phyloP scores from a whole-genome alignment of 1,140 invertebrate species.

The Caenorhabditis elegans region WBcel235 BX284602.5:4773501-4774000 shows the following conservation, averaged over 20 bases:
- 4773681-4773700: constrained; percentile 35
- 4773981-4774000: neutral
- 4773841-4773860: neutral
- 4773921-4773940: neutral
- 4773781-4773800: constrained; percentile 32
- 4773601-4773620: constrained; percentile 20
- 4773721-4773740: too few species aligned
- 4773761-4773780: constrained; percentile 28
- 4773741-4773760: constrained; percentile 15
- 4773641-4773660: constrained; percentile 30
- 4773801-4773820: constrained; percentile 25
- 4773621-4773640: constrained; percentile 35
- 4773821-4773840: constrained; percentile 29
- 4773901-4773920: neutral
- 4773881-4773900: neutral
- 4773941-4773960: neutral
- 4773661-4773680: constrained; percentile 27
- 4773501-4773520: too few species aligned
- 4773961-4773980: neutral
- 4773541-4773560: too few species aligned
- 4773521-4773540: too few species aligned
- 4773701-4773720: neutral
- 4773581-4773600: neutral
- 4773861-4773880: neutral
- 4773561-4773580: too few species aligned